Evolutionary conservation across 2,888 invertebrate species (phyloP), one percentile per base, ranked within the genome.

Genomic region (Polyploca ridens): DNA sequence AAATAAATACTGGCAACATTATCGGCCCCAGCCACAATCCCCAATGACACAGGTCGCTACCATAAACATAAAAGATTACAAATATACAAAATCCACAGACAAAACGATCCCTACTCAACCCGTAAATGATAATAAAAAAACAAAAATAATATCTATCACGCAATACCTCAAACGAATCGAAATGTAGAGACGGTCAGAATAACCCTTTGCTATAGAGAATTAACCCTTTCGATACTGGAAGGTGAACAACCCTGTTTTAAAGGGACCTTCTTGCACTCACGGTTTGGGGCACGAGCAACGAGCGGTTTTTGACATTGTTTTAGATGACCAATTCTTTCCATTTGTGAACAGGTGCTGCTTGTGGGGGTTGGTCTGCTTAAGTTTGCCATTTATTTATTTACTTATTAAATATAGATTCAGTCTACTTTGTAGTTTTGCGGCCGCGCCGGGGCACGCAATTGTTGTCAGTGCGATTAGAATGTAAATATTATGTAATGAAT

Each of bases 231-330:
- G 87, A 86, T 88, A 84, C 78, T 76, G 81, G 81, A 88, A 93
- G 93, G 93, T 93, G 93, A 93, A 93, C 91, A 92, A 93, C 92
- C 93, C 90, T 83, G 84, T 82, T 87, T 81, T 86, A 89, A 89
- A 88, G 85, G 88, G 86, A 87, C 89, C 86, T 88, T 81, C 87
- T 84, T 83, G 75, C 74, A 67, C 69, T 63, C 63, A 62, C 68
- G 67, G 62, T 65, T 69, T 11, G 5, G 27, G 10, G 11, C 16
- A 81, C 38, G 64, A 70, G 75, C 73, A 67, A 64, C 13, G 1
- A 67, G 85, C 88, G 87, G 71, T n/a, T 46, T 74, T 77, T 69
- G 7, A 54, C 49, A 33, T n/a, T 33, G 10, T 58, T 16, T 62
- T 61, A 44, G 33, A 5, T 11, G n/a, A 60, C 11, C 5, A 60